phyloP scores from a whole-genome alignment of 2,113 vertebrate species.

The Ochotona curzoniae region DNA sequence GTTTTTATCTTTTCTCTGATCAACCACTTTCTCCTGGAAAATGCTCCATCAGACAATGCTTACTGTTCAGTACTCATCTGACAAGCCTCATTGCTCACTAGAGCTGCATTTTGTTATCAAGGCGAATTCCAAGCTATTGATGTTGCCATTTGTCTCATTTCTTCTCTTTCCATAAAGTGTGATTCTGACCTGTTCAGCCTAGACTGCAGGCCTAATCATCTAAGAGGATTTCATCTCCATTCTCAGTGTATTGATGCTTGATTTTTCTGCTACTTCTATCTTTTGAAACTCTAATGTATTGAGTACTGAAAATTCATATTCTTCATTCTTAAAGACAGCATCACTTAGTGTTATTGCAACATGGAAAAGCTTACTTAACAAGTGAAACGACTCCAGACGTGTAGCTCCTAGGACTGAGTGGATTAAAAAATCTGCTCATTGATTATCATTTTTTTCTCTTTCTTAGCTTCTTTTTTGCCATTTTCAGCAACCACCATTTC shows the following conservation, averaged over 20 bases:
- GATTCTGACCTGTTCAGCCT: background rate
- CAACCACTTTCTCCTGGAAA: background rate
- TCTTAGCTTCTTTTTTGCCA: background rate
- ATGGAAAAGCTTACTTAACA: background rate
- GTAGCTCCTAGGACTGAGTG: no score
- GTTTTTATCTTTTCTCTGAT: background rate
- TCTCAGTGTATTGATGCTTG: background rate
- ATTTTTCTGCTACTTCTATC: background rate
- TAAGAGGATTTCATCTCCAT: background rate
- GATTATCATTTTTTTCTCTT: background rate
- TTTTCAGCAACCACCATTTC: background rate
- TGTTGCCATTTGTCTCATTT: background rate
- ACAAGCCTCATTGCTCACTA: no score
- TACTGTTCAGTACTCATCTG: accelerated
- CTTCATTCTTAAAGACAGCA: background rate
- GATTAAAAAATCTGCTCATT: background rate
- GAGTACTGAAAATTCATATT: background rate
- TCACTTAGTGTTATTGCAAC: background rate
- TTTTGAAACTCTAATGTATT: background rate
- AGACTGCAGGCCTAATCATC: background rate
- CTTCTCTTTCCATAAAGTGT: no score
- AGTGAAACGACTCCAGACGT: background rate
- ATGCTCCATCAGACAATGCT: background rate
- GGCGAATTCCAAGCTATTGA: background rate
- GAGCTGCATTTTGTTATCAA: background rate